Evolutionary conservation across 2,113 vertebrate species (phyloP).

Genomic region (Boulengerochromis microlepis): DNA sequence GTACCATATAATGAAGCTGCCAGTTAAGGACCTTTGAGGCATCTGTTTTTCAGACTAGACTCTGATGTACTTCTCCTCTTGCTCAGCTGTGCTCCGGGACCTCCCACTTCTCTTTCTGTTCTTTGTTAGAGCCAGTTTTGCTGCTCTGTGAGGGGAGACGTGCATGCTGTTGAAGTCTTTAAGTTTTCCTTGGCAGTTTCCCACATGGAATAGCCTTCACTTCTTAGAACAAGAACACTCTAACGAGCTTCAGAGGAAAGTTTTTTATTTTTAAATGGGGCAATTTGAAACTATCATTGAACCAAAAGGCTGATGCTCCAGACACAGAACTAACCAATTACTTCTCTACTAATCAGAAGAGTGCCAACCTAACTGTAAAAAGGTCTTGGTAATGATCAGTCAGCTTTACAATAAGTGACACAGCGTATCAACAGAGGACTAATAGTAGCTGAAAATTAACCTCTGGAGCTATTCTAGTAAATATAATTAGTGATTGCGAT

Average conservation of each 20-base stretch:
- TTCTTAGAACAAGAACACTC: background rate
- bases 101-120: background rate
- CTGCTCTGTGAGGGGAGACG: background rate
- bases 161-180: background rate
- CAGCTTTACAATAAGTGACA: background rate
- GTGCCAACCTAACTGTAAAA: background rate
- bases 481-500: background rate
- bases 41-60: background rate
- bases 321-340: background rate
- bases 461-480: background rate
- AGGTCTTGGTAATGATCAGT: background rate
- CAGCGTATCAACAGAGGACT: background rate
- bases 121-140: background rate
- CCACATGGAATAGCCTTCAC: background rate
- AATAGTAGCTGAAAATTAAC: background rate
- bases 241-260: background rate
- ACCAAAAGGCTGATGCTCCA: background rate
- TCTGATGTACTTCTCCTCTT: background rate
- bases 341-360: background rate
- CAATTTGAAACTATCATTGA: background rate
- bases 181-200: background rate
- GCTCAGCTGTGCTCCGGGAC: background rate
- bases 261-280: background rate
- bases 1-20: background rate
- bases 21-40: background rate